phyloP scores from a whole-genome alignment of 2,113 vertebrate genomes.

The Vulpes ferrilata region DNA sequence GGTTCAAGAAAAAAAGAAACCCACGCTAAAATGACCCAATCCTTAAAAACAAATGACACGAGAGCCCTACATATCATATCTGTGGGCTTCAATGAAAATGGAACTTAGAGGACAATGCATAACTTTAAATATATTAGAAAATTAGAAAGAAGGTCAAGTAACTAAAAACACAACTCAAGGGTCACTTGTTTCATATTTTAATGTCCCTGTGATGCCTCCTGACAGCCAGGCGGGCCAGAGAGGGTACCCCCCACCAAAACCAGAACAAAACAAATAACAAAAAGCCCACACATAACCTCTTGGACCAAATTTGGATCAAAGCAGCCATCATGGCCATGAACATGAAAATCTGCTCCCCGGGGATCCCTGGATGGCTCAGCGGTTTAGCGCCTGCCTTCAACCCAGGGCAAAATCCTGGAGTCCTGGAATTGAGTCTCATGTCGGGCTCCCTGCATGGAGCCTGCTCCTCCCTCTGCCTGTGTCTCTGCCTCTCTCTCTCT shows the following conservation, averaged over 20 bases:
- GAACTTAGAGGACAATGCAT: not conserved
- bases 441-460: too few relatives aligned
- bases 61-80: not conserved
- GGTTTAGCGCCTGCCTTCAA: too few relatives aligned
- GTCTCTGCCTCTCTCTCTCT: too few relatives aligned
- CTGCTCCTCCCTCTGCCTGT: too few relatives aligned
- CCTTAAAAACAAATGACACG: not conserved
- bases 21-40: not conserved
- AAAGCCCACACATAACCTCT: not conserved
- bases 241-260: not conserved
- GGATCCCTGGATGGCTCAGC: too few relatives aligned
- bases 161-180: not conserved
- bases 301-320: not conserved
- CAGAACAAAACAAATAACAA: not conserved
- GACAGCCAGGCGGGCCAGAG: not conserved
- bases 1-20: not conserved
- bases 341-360: not conserved
- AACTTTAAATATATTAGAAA: not conserved
- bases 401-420: too few relatives aligned
- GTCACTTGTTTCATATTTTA: too few relatives aligned
- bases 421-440: too few relatives aligned
- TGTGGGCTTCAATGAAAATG: not conserved
- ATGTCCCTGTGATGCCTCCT: not conserved
- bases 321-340: not conserved
- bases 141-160: not conserved